Evolutionary conservation across 30 jellyfish, hydroid and myxozoan species (phyloP).

Genomic region (Aurelia aurita): DNA sequence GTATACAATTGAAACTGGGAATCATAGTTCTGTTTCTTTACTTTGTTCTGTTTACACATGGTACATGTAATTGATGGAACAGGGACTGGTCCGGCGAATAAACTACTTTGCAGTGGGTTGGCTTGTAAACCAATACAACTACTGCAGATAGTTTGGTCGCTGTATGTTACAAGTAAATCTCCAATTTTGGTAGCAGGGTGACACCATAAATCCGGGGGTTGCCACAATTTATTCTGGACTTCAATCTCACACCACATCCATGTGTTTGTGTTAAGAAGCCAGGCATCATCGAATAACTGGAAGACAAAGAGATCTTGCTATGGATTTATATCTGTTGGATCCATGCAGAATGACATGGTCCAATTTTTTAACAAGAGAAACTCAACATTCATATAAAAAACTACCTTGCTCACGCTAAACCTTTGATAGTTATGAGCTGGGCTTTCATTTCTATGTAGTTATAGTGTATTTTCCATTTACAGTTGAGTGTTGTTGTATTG

Average conservation of each 20-base stretch:
- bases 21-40: conserved; percentile 25
- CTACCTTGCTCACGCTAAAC: no score
- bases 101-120: conserved; percentile 32
- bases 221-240: conserved; percentile 49
- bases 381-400: no score
- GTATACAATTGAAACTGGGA: conserved; percentile 83
- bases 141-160: conserved; percentile 90
- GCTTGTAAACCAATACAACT: conserved; percentile 48
- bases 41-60: conserved; percentile 29
- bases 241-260: conserved; percentile 83
- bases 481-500: no score
- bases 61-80: conserved; percentile 39
- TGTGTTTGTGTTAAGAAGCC: conserved; percentile 71
- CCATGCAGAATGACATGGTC: no score
- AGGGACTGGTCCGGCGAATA: conserved; percentile 59
- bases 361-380: no score
- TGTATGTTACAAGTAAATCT: conserved; percentile 64
- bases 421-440: no score
- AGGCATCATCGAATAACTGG: conserved; percentile 87
- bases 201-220: conserved; percentile 95
- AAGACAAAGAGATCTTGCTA: neutral
- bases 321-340: neutral
- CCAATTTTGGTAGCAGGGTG: conserved; percentile 81
- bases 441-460: no score
- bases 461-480: no score